Base-by-base conservation (phyloP, 2,888 invertebrate genomes). In the Pemphredon lugubris region DNA sequence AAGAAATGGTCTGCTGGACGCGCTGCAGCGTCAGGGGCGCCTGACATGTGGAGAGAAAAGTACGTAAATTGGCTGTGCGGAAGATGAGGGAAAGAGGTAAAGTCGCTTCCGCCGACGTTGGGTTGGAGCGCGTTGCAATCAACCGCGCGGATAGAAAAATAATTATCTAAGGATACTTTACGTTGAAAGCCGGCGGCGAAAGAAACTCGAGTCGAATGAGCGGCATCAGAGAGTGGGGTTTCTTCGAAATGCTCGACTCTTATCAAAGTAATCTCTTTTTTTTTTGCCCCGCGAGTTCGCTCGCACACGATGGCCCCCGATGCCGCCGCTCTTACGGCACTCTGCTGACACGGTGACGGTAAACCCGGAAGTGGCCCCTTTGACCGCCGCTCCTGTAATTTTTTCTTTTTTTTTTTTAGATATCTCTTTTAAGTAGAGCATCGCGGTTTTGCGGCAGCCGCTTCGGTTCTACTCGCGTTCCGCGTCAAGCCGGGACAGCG, bases 351-450 rank as follows among this genome's bases (percentile, higher is more conserved):
- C 32, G 18, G n/a, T n/a, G 45, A 16, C 18, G 21, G 11, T 13
- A 53, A 66, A 69, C 39, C 71, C 66, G 73, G 70, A 73, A 77
- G 69, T 37, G 50, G 14, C 21, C 20, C 16, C 65, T 55, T 66
- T 37, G 21, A 51, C 21, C 21, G 18, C n/a, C 18, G 20, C 18
- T 16, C 23, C 21, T 40, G 14, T 40, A 9, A 14, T 13, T 14
- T n/a, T n/a, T n/a, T n/a, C n/a, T n/a, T n/a, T n/a, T n/a, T n/a
- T n/a, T n/a, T n/a, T n/a, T n/a, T n/a, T n/a, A n/a, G n/a, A n/a
- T n/a, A n/a, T n/a, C n/a, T n/a, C n/a, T n/a, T n/a, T 39, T 44
- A 44, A 44, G 6, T 44, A 16, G 5, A 7, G 44, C 44, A 2
- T n/a, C 13, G 16, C 44, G 37, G 13, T 37, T 37, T 37, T 11